Base-by-base conservation (phyloP, 37 sponge, comb jelly and placozoan species). In the Axinella damicornis region DNA sequence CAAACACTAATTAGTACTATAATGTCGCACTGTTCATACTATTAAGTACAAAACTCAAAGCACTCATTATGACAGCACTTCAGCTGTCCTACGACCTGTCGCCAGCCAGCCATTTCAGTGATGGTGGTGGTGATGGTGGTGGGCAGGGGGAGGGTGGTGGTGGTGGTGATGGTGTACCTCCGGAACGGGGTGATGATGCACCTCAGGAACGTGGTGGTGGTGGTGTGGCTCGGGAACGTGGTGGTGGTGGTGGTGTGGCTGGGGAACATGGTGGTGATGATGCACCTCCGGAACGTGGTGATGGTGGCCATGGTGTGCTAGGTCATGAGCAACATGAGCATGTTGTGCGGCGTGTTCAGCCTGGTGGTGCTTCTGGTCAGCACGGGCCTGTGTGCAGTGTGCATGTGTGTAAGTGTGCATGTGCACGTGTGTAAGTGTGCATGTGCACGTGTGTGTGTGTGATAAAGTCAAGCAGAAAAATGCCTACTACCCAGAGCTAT, bases 341-440 rank as follows among this genome's bases (percentile, higher is more conserved):
- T 71, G 53, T 19, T 37, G 19, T 0, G 77, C 88, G 5, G 88
- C 88, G n/a, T 52, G 64, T 5, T 69, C 80, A 33, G 93, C 93
- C 40, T 88, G 60, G 24, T 84, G 85, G 53, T 92, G 93, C 75
- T 84, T 78, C 31, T 68, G 13, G 16, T 79, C 20, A n/a, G 93
- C 93, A 39, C 62, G 84, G n/a, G 81, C 63, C 88, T 92, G 66
- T 46, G 46, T 46, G n/a, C n/a, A n/a, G n/a, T n/a, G n/a, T n/a
- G n/a, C n/a, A n/a, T n/a, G 46, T 46, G 46, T 46, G 9, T 9
- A 46, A 12, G 46, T 46, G 46, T 46, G 46, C 46, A 46, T 46
- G 46, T 46, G 46, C 6, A 46, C 6, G 9, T 46, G 46, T 46
- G 4, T 46, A 46, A 46, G 6, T 12, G 9, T 46, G n/a, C 46